A percentile compares a stretch with the other conserved stretches of the same genome.
These are phyloP conservation scores for Alethe castanea DNA, from an alignment of 2,113 vertebrate species.

Conservation along the genomic window DNA sequence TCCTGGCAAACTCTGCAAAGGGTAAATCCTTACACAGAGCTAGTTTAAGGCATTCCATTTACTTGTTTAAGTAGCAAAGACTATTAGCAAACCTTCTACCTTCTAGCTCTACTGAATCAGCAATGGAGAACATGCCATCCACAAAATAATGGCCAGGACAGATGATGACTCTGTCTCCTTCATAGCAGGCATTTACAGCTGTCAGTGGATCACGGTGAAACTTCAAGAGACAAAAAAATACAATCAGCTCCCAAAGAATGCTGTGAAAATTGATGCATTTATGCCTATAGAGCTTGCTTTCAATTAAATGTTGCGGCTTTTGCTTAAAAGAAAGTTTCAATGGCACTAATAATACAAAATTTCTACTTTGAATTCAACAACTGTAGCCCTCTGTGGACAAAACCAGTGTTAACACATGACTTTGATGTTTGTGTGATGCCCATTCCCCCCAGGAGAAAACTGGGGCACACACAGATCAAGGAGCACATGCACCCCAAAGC, in stretches of 20 bases:
- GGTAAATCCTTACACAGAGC: background rate
- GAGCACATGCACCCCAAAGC: background rate
- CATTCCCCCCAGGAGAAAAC: background rate
- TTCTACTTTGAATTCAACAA: background rate
- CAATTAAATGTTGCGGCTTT: background rate
- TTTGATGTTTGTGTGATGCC: background rate
- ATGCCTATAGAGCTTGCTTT: background rate
- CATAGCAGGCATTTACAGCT: constrained; percentile 80
- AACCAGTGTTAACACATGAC: background rate
- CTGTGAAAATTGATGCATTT: background rate
- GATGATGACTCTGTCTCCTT: constrained; percentile 84
- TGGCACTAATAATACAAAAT: background rate
- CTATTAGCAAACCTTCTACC: constrained; percentile 50
- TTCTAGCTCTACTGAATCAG: constrained; percentile 87
- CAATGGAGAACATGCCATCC: constrained; percentile 77
- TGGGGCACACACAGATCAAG: background rate
- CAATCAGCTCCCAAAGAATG: background rate
- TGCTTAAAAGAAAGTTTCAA: background rate
- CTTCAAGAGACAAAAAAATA: constrained; percentile 60
- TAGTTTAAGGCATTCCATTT: background rate
- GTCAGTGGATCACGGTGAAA: constrained; percentile 83
- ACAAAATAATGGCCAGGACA: constrained; percentile 85
- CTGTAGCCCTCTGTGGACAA: background rate
- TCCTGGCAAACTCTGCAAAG: background rate
- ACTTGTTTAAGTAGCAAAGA: background rate